Base-by-base conservation (phyloP, 2,113 vertebrate genomes). In the Cisticola juncidis region DNA sequence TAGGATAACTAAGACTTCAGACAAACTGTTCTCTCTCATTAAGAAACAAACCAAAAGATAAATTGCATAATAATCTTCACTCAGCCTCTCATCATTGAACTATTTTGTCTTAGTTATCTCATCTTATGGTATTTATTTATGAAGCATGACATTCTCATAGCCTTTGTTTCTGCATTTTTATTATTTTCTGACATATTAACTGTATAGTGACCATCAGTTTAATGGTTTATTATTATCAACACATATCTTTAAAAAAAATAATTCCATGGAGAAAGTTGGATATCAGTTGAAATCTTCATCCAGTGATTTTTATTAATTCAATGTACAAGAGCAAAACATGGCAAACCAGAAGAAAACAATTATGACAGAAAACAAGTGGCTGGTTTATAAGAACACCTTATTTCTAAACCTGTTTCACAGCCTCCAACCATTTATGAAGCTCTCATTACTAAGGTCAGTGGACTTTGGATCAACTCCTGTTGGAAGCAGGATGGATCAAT, bases 111-210 rank as follows among this genome's bases (percentile, higher is more conserved):
- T 51, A 57, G 19, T 77, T 92, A 29, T 64, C 57, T 90, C 36
- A 81, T 89, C 47, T 82, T 61, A 56, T 11, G 70, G 36, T 21
- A 70, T 82, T 92, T 92, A 47, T 89, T 93, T 93, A 65, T 61
- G 51, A 88, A 92, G 70, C 42, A 24, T n/a, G 15, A 69, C 48
- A 24, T 71, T 81, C 57, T 58, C 29, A 38, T 12, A 22, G 54
- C 35, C 51, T 80, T 78, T 61, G 8, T 53, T 82, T 80, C 66
- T n/a, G 16, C 47, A 24, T 53, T 80, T 71, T 89, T 71, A 18
- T 85, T 72, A 4, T 69, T 76, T 90, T 73, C 58, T 66, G 24
- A n/a, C 38, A 12, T 38, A 38, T 62, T 73, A 57, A 66, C 33
- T 40, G 14, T 45, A 26, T 3, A 69, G 36, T 35, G 23, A 31